Base-by-base conservation (phyloP, 2,888 invertebrate species). In the Agonum fuliginosum region DNA sequence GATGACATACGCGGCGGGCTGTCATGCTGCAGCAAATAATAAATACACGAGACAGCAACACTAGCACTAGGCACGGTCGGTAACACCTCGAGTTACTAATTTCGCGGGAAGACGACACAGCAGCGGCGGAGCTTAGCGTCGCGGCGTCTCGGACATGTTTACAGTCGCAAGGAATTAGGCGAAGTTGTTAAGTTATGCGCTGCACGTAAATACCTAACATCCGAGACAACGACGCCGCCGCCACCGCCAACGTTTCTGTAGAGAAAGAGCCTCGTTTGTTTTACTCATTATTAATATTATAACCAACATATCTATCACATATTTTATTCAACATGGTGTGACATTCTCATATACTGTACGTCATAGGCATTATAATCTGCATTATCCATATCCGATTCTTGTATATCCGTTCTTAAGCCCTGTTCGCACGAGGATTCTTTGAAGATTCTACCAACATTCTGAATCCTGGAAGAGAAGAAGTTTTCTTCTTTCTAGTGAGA, bases 131-230 rank as follows among this genome's bases (percentile, higher is more conserved):
- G 48, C 75, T 75, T 75, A 75, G 75, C 46, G 46, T 24, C 75
- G 24, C 58, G 46, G 87, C 69, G 54, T 41, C 76, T 69, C 48
- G 70, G 87, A 86, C 86, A 86, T 86, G 84, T 87, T 87, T 87
- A 87, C 84, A 83, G 83, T 85, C 82, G 78, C 81, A 81, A 82
- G 84, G 85, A 84, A 85, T 87, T 86, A 87, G 86, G 86, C 83
- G 85, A 86, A 86, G 84, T 86, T 86, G 85, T 83, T 84, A 86
- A 86, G 85, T 86, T 86, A 87, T 87, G 86, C 87, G 84, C 85
- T 86, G 86, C 86, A 87, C 87, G 87, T 87, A 86, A 87, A 86
- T 86, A 86, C 83, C 82, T n/a, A n/a, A n/a, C n/a, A n/a, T n/a
- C n/a, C n/a, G n/a, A n/a, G n/a, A n/a, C 81, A 82, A 77, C 83